phyloP scores from a whole-genome alignment of 2,888 invertebrate species.

The Rhogogaster chlorosoma region DNA sequence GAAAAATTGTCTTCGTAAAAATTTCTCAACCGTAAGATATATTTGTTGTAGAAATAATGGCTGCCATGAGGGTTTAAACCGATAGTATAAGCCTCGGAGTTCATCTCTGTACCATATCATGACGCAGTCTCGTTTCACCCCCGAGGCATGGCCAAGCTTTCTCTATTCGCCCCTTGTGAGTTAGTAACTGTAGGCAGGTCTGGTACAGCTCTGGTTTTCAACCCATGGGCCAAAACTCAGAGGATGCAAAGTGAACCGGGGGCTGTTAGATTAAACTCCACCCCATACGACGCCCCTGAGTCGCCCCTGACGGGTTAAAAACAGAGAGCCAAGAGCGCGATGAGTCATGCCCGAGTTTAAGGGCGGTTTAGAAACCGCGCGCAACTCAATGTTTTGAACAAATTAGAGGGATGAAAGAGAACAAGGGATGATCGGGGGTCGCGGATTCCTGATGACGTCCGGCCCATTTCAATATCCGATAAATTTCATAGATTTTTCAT shows the following conservation, averaged over 20 bases:
- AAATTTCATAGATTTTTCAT: not conserved
- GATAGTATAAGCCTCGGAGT: conserved; percentile 3
- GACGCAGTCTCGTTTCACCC: not conserved
- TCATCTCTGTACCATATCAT: conserved; percentile 28
- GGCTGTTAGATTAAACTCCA: conserved; percentile 76
- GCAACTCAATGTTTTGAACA: conserved; percentile 59
- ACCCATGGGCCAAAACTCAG: conserved; percentile 58
- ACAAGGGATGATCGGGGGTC: not conserved
- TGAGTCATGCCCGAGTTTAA: conserved; percentile 68
- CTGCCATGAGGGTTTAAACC: not conserved
- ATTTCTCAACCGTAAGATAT: not conserved
- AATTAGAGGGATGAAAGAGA: not conserved
- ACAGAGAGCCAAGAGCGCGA: conserved; percentile 69
- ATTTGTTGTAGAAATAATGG: not conserved
- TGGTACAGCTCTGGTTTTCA: conserved; percentile 2
- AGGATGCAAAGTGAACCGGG: conserved; percentile 74
- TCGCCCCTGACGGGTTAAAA: conserved; percentile 72
- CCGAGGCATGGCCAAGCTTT: conserved; percentile 16
- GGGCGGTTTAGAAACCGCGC: conserved; percentile 61
- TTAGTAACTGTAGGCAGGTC: conserved; percentile 29
- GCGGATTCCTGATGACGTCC: not conserved
- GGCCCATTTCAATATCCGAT: not conserved
- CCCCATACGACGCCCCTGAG: conserved; percentile 72
- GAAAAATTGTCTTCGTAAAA: not conserved
- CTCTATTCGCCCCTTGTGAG: conserved; percentile 27